phyloP scores from a whole-genome alignment of 2,113 vertebrate species.

The Zosterops japonicus region DNA sequence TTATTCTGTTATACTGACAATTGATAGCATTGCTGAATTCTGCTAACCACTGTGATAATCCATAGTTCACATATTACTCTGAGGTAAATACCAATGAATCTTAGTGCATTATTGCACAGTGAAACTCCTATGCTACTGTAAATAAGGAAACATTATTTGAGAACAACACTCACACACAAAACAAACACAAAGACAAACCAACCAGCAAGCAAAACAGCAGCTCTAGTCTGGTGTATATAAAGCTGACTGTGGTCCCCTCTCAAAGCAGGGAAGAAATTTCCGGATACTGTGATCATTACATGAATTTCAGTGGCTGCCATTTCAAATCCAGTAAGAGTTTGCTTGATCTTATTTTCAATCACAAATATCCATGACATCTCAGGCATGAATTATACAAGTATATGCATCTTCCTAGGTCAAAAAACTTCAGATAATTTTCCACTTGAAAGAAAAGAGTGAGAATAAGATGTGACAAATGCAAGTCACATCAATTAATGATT shows the following conservation, averaged over 20 bases:
- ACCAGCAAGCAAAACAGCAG: background rate
- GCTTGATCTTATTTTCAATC: background rate
- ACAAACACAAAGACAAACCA: background rate
- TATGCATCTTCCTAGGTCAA: background rate
- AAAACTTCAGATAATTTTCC: background rate
- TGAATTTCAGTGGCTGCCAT: background rate
- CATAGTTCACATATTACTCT: background rate
- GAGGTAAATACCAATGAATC: background rate
- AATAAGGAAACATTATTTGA: background rate
- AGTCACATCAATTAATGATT: background rate
- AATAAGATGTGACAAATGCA: background rate
- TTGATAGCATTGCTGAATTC: background rate
- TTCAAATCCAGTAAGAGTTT: background rate
- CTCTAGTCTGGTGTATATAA: background rate
- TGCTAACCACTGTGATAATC: background rate
- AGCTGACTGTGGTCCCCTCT: background rate
- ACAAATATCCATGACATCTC: background rate
- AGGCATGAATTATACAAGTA: background rate
- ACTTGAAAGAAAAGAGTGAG: background rate
- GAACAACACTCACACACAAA: background rate
- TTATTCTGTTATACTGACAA: background rate
- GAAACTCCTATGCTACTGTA: background rate
- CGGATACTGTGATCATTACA: background rate
- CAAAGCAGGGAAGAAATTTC: background rate
- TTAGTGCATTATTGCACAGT: background rate